Evolutionary conservation across 2,113 vertebrate species (phyloP), one percentile per base, ranked within the genome.

Genomic region (Pedetes capensis): DNA sequence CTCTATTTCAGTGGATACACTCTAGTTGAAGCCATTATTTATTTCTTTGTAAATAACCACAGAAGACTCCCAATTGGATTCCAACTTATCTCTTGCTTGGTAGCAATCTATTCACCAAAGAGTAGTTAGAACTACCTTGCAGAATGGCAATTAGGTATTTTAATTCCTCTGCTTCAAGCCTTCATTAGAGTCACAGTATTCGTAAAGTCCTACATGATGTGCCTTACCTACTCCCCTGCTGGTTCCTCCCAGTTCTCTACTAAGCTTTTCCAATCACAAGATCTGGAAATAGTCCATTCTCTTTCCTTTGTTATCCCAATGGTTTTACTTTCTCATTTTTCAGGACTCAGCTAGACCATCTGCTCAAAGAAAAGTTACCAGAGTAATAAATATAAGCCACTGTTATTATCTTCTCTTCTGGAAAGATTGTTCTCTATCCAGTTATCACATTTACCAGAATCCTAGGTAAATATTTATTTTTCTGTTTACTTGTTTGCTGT

Each of bases 391-490:
- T 20, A 51, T 16, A 75, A 94, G 27, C 4, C 34, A 55, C 17
- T 68, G 37, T 51, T 51, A 59, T 39, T 68, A 32, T 71, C 66
- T 18, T 74, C 42, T 89, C 32, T 53, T 74, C 34, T 51, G 27
- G 49, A 14, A 55, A 27, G 37, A 74, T 37, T 59, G 3, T 76
- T 37, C 14, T 42, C 51, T 66, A 69, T 29, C 53, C 20, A 32
- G 29, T 89, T n/a, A 75, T 39, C 85, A 85, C 10, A 92, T 29
- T 53, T 44, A 85, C 12, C 20, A 71, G 53, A 44, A 93, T 95
- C 61, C 29, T 44, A 86, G 66, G 69, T 49, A 80, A 93, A 85
- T n/a, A 68, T 51, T 90, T 82, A 81, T 47, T 72, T 91, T 75
- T 72, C 71, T 82, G 37, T 59, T 53, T 75, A 63, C 14, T 91